A percentile compares a stretch with the other conserved stretches of the same genome.
Conservation (phyloP, 2,888 invertebrate genomes). For the Baronia brevicornis region DNA sequence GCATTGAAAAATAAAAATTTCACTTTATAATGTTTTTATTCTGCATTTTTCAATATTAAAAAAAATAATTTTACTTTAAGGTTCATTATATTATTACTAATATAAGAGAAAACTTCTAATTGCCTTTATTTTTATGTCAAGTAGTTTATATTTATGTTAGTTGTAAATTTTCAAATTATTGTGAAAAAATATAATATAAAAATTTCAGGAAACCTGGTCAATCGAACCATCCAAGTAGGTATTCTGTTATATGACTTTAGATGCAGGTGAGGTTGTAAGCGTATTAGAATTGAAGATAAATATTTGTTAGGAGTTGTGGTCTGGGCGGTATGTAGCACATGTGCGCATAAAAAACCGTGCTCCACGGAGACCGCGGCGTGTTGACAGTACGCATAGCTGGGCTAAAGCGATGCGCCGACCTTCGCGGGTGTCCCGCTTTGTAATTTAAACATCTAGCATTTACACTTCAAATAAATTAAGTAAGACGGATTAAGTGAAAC, state of each 20-base stretch:
- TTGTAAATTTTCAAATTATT: no score
- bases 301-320: constrained; percentile 62
- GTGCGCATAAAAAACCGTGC: constrained; percentile 63
- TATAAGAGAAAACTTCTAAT: no score
- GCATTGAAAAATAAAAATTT: no score
- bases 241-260: constrained; percentile 45
- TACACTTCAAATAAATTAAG: constrained; percentile 20
- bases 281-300: constrained; percentile 68
- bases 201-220: not conserved
- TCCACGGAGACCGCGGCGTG: constrained; percentile 51
- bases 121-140: no score
- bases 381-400: constrained; percentile 71
- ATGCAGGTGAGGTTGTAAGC: constrained; percentile 54
- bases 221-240: constrained; percentile 21
- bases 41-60: no score
- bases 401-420: constrained; percentile 55
- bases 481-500: constrained; percentile 18
- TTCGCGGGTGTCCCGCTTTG: constrained; percentile 27
- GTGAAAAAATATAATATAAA: not conserved
- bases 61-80: no score
- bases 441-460: constrained; percentile 22
- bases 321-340: constrained; percentile 60
- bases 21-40: no score
- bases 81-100: no score
- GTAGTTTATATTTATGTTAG: no score